Evolutionary conservation across 2,888 invertebrate genomes (phyloP).

Genomic region (Andrena praecox): DNA sequence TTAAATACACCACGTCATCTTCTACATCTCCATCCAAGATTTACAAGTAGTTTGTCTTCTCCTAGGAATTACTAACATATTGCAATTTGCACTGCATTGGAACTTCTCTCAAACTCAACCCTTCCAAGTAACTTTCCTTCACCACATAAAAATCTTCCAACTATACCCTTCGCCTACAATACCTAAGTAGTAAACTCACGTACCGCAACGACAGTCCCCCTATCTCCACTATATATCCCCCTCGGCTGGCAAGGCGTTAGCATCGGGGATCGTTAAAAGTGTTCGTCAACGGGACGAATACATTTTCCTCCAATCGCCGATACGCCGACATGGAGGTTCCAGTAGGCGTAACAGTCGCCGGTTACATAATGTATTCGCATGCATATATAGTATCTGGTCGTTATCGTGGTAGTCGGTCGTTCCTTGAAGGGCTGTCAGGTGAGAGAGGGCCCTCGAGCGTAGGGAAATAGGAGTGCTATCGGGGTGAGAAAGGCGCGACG

Average conservation of each 20-base stretch:
- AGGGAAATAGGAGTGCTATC: conserved; percentile 77
- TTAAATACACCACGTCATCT: too few relatives aligned
- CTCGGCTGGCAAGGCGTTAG: conserved; percentile 11
- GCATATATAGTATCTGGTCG: conserved; percentile 71
- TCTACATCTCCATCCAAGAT: too few relatives aligned
- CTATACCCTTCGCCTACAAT: too few relatives aligned
- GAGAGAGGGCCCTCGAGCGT: conserved; percentile 73
- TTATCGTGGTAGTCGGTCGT: conserved; percentile 74
- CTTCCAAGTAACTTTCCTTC: not conserved
- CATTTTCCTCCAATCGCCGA: conserved; percentile 35
- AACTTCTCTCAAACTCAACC: too few relatives aligned
- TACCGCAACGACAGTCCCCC: not conserved
- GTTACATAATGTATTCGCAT: conserved; percentile 68
- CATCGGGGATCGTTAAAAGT: conserved; percentile 24
- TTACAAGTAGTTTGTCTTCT: too few relatives aligned
- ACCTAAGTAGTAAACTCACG: too few relatives aligned
- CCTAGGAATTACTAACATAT: too few relatives aligned
- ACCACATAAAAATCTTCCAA: not conserved
- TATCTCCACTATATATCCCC: not conserved
- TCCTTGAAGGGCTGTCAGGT: conserved; percentile 75
- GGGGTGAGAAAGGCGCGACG: conserved; percentile 68
- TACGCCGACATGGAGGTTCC: conserved; percentile 32
- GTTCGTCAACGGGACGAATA: conserved; percentile 11
- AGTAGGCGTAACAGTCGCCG: conserved; percentile 55
- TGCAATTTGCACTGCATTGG: too few relatives aligned